Evolutionary conservation across 2,888 invertebrate species (phyloP).

Genomic region (Callinectes sapidus): DNA sequence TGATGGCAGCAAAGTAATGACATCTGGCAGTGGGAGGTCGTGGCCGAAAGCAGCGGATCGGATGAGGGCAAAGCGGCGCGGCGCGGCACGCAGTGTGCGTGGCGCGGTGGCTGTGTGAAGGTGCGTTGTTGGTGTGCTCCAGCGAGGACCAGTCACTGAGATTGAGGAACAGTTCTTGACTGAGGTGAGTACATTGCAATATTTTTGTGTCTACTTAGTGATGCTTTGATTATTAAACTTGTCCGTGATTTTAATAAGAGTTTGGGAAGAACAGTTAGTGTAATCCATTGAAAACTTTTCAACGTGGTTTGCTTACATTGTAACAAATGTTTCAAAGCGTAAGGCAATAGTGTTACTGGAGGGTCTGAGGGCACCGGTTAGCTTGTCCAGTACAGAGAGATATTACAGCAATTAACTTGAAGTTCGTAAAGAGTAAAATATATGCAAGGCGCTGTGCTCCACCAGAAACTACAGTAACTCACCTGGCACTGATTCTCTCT

Average conservation of each 20-base stretch:
- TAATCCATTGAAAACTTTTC: background rate
- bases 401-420: too few species aligned
- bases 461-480: too few species aligned
- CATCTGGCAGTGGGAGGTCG: too few species aligned
- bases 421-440: too few species aligned
- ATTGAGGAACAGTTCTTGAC: background rate
- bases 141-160: background rate
- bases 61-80: background rate
- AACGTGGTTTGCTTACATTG: background rate
- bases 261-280: background rate
- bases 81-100: slow-evolving; percentile 3
- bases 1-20: too few species aligned
- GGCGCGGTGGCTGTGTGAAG: background rate
- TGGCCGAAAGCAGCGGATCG: too few species aligned
- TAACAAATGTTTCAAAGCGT: background rate
- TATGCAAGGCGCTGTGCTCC: too few species aligned
- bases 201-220: background rate
- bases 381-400: too few species aligned
- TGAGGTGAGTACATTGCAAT: background rate
- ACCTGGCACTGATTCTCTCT: too few species aligned
- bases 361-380: too few species aligned
- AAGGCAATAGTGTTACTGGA: background rate
- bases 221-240: background rate
- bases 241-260: background rate
- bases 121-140: background rate